A percentile compares a stretch with the other conserved stretches of the same genome.
phyloP scores from a whole-genome alignment of 2,888 invertebrate species.

The Marasmarcha lunaedactyla region DNA sequence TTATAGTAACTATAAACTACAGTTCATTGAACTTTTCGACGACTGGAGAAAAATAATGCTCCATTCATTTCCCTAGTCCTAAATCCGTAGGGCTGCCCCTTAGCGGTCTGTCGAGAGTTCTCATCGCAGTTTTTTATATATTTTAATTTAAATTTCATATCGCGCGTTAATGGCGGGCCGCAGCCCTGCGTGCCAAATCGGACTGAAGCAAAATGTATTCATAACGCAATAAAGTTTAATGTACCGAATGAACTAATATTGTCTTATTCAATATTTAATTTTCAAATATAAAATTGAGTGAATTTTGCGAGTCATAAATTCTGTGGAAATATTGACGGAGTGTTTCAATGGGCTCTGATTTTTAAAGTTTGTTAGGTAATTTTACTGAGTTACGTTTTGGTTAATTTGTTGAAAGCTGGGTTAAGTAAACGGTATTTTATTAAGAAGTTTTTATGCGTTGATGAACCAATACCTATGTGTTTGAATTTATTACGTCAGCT shows the following conservation, averaged over 20 bases:
- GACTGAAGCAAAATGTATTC: slow-evolving; percentile 48
- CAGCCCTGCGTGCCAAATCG: slow-evolving; percentile 67
- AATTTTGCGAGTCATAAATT: slow-evolving; percentile 60
- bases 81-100: slow-evolving; percentile 65
- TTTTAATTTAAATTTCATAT: slow-evolving; percentile 71
- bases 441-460: too few species aligned
- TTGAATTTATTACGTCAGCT: too few species aligned
- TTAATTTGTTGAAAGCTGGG: too few species aligned
- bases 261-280: slow-evolving; percentile 68
- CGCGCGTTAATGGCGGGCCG: slow-evolving; percentile 61
- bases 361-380: too few species aligned
- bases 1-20: too few species aligned
- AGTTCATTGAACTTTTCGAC: slow-evolving; percentile 1
- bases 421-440: too few species aligned
- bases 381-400: too few species aligned
- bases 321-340: slow-evolving; percentile 19
- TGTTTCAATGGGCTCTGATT: too few species aligned
- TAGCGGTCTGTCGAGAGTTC: slow-evolving; percentile 64
- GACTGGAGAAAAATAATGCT: not conserved
- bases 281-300: slow-evolving; percentile 47
- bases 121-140: slow-evolving; percentile 62
- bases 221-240: slow-evolving; percentile 64
- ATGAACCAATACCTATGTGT: too few species aligned
- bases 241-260: slow-evolving; percentile 70
- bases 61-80: slow-evolving; percentile 27